These are phyloP conservation scores for Stenodera caucasica DNA, from an alignment of 2,888 invertebrate species.

Conservation along the genomic window DNA sequence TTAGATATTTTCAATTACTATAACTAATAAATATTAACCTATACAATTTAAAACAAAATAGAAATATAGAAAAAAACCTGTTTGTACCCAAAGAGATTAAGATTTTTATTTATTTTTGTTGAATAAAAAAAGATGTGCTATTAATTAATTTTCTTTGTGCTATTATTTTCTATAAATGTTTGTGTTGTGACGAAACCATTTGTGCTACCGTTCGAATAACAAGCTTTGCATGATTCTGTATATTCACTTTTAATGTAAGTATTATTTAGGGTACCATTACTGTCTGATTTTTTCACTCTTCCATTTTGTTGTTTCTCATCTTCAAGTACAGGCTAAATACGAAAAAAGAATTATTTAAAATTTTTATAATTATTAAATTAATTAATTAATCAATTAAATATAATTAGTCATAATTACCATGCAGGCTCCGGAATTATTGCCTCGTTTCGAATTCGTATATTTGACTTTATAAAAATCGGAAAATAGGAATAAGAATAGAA, in stretches of 20 bases:
- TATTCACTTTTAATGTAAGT: slow-evolving; percentile 60
- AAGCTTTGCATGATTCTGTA: slow-evolving; percentile 62
- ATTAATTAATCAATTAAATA: slow-evolving; percentile 20
- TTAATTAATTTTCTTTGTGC: slow-evolving; percentile 43
- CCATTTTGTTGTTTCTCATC: slow-evolving; percentile 41
- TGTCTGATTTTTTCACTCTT: slow-evolving; percentile 49
- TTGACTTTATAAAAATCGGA: slow-evolving; percentile 91
- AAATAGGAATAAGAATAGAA: slow-evolving; percentile 92
- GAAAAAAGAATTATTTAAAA: slow-evolving; percentile 21
- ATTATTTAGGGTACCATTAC: slow-evolving; percentile 50
- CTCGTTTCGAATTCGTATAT: slow-evolving; percentile 60
- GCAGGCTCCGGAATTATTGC: slow-evolving; percentile 60
- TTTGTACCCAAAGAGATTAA: slow-evolving; percentile 25
- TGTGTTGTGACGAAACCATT: slow-evolving; percentile 63
- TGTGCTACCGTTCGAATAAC: slow-evolving; percentile 66
- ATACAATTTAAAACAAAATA: slow-evolving; percentile 6
- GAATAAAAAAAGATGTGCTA: slow-evolving; percentile 7
- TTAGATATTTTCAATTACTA: not conserved
- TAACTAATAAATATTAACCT: slow-evolving; percentile 22
- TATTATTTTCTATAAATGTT: slow-evolving; percentile 41
- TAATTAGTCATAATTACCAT: slow-evolving; percentile 76
- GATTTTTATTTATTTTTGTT: slow-evolving; percentile 7
- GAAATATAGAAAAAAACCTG: slow-evolving; percentile 18
- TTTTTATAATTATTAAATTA: slow-evolving; percentile 2
- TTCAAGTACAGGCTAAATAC: slow-evolving; percentile 68